Evolutionary conservation across 2,797 vertebrate species (phyloP).

Genomic region (Trachurus trachurus): DNA sequence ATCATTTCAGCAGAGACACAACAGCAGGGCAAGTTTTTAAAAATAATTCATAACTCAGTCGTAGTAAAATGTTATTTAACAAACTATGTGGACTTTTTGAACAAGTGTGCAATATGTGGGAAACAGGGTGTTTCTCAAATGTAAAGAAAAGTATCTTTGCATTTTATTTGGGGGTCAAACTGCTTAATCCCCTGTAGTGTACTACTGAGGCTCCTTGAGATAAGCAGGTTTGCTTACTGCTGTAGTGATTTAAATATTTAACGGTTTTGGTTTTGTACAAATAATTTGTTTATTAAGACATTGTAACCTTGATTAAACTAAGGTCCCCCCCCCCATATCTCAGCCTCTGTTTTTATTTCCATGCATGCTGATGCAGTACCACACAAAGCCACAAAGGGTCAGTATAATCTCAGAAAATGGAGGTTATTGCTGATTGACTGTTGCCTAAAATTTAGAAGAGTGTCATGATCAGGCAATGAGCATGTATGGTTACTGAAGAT

Average conservation of each 20-base stretch:
- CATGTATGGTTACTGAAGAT: background rate
- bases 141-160: slow-evolving; percentile 24
- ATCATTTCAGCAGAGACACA: background rate
- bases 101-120: slow-evolving; percentile 3
- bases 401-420: slow-evolving; percentile 29
- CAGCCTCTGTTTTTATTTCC: slow-evolving; percentile 16
- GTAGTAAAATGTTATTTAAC: slow-evolving; percentile 8
- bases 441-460: background rate
- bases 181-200: background rate
- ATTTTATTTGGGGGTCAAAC: slow-evolving; percentile 5
- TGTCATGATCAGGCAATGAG: background rate
- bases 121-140: slow-evolving; percentile 12
- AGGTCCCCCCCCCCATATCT: slow-evolving; percentile 57
- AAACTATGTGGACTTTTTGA: background rate
- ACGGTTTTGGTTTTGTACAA: slow-evolving; percentile 43
- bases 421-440: background rate
- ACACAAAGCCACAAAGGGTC: slow-evolving; percentile 56
- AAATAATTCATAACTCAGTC: background rate
- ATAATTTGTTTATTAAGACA: slow-evolving; percentile 34
- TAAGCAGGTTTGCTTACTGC: slow-evolving; percentile 43
- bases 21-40: background rate
- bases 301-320: slow-evolving; percentile 59
- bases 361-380: slow-evolving; percentile 40
- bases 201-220: slow-evolving; percentile 8
- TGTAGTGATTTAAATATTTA: slow-evolving; percentile 15